A percentile compares a stretch with the other conserved stretches of the same genome.
Conservation (phyloP, 1,140 invertebrate genomes). For the Lepidurus couesii region DNA sequence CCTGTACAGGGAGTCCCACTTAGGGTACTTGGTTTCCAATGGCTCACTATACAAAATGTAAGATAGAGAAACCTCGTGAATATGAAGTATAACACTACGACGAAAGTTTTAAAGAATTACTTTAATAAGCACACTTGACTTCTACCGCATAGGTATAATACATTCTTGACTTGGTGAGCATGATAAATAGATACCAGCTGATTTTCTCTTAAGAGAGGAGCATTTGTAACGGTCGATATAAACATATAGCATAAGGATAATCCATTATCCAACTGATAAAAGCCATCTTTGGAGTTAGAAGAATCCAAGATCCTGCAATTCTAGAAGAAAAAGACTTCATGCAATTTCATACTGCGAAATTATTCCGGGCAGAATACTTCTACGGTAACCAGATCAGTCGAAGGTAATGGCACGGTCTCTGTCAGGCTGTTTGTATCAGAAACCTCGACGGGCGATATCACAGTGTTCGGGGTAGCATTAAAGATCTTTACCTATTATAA, state of each 20-base stretch:
- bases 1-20: not conserved
- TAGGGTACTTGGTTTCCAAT: not conserved
- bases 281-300: constrained; percentile 15
- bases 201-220: constrained; percentile 29
- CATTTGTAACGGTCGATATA: constrained; percentile 28
- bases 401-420: not conserved
- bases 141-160: not conserved
- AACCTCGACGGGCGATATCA: not conserved
- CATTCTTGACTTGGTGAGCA: not conserved
- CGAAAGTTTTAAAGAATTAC: not conserved
- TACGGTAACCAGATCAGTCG: not conserved
- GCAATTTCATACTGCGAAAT: not conserved
- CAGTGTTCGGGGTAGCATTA: not conserved
- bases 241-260: constrained; percentile 24
- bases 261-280: constrained; percentile 30
- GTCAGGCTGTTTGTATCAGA: not conserved
- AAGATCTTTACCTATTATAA: not conserved
- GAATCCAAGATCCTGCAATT: constrained; percentile 26
- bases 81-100: not conserved
- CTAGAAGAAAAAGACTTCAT: not conserved
- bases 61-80: not conserved
- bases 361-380: not conserved
- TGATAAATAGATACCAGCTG: constrained; percentile 18
- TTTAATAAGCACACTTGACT: not conserved
- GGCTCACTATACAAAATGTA: not conserved